phyloP scores from a whole-genome alignment of 2,113 vertebrate species.

The Neotoma lepida region DNA sequence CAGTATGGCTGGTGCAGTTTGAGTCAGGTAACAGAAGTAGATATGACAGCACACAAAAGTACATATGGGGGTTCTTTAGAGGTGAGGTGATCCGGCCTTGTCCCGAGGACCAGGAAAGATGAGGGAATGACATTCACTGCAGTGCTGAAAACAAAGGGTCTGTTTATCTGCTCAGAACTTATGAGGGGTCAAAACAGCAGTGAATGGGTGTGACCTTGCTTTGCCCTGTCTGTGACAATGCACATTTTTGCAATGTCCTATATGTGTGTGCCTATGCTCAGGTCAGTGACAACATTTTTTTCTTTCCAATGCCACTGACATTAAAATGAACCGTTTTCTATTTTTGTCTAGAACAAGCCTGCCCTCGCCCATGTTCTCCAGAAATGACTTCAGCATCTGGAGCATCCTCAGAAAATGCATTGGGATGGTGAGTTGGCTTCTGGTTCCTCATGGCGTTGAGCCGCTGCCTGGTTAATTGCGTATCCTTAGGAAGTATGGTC shows the following conservation, averaged over 20 bases:
- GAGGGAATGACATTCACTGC: not conserved
- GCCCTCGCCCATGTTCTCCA: slow-evolving; percentile 97
- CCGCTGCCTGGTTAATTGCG: not conserved
- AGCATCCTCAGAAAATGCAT: slow-evolving; percentile 99
- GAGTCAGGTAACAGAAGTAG: not conserved
- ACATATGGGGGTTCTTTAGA: not conserved
- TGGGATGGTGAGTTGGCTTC: slow-evolving; percentile 92
- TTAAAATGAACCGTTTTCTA: slow-evolving; percentile 27
- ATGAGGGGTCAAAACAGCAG: not conserved
- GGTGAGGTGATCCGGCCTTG: not conserved
- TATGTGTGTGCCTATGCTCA: not conserved
- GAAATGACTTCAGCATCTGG: slow-evolving; percentile 98
- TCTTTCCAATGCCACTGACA: not conserved
- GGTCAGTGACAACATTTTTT: not conserved
- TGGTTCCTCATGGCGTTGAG: not conserved
- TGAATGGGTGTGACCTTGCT: not conserved
- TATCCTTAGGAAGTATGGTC: not conserved
- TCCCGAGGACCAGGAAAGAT: not conserved
- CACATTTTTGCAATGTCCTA: not conserved
- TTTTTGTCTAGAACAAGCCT: slow-evolving; percentile 89
- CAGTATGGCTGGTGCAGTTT: not conserved
- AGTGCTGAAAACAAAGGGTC: not conserved
- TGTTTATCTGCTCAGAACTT: not conserved
- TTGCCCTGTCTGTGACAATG: not conserved
- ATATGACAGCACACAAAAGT: not conserved